Base-by-base conservation (phyloP, 2,113 vertebrate species). In the Colaptes auratus region DNA sequence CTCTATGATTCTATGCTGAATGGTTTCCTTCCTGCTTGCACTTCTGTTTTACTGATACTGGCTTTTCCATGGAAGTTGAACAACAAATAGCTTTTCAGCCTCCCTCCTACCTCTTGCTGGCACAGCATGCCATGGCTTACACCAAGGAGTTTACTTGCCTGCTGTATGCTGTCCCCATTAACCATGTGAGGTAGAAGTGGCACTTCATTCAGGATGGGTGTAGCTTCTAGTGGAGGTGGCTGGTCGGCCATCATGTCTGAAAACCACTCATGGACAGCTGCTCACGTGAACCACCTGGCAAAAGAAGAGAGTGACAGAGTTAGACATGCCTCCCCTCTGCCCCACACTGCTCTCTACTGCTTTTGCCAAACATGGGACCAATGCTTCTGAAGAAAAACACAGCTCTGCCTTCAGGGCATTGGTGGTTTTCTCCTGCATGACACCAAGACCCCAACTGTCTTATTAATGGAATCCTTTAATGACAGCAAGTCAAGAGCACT, bases 161-260 rank as follows among this genome's bases (percentile, higher is more conserved):
- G 98, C 55, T 98, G 97, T 35, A 97, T 97, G 95, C 96, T 96
- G 82, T 98, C 97, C 88, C 97, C 97, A 53, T 95, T 98, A 55
- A 98, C 97, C 97, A 98, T 92, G 69, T 98, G 98, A 96, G 97
- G 96, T 96, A 98, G 90, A 63, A 98, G 97, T 87, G 98, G 95
- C 88, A 98, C 97, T 96, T 98, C 98, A 71, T 97, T 97, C 93
- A 98, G 36, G 61, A 98, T 84, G 18, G 98, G 91, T 4, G 97
- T 96, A 69, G 97, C 94, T 96, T 98, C 98, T 82, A 98, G 61
- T 27, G 98, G 97, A 81, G 98, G 98, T 35, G 97, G 97, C 96
- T 98, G 97, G 80, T 98, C 98, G 84, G 97, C 97, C 98, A 98
- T 98, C 97, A 98, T 98, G 94, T 96, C 96, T 93, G 96, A 89